These are phyloP conservation scores for Misgurnus anguillicaudatus DNA, from an alignment of 2,113 vertebrate species.

Conservation along the genomic window DNA sequence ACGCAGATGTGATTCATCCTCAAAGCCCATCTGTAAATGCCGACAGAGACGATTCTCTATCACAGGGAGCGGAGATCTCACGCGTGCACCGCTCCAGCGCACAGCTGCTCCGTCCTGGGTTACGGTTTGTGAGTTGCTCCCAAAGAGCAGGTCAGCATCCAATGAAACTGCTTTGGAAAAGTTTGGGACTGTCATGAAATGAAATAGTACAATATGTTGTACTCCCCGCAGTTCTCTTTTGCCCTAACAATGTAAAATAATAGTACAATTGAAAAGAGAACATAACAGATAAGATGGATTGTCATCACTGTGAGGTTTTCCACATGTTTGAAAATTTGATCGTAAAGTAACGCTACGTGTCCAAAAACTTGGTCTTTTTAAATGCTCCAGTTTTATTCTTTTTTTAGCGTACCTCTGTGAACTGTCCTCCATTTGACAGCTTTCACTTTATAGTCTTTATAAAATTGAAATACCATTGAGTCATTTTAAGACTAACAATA, in stretches of 20 bases:
- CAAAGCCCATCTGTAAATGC: slow-evolving; percentile 45
- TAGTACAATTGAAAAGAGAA: not conserved
- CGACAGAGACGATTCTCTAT: slow-evolving; percentile 44
- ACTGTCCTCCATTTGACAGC: not conserved
- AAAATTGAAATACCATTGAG: not conserved
- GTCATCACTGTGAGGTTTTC: not conserved
- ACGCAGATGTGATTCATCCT: slow-evolving; percentile 37
- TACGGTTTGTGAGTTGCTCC: slow-evolving; percentile 41
- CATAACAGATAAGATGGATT: not conserved
- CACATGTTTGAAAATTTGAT: too few species aligned
- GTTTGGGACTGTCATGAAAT: slow-evolving; percentile 19
- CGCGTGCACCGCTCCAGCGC: slow-evolving; percentile 45
- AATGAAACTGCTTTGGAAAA: slow-evolving; percentile 42
- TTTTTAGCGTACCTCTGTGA: not conserved
- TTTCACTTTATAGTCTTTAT: not conserved
- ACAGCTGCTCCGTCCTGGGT: slow-evolving; percentile 62
- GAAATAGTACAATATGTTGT: slow-evolving; percentile 35
- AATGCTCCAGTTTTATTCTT: not conserved
- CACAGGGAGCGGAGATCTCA: slow-evolving; percentile 51
- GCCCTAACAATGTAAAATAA: not conserved
- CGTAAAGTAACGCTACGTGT: slow-evolving; percentile 15
- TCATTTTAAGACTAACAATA: slow-evolving; percentile 24
- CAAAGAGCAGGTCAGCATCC: slow-evolving; percentile 43
- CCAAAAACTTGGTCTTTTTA: slow-evolving; percentile 46
- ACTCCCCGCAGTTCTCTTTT: slow-evolving; percentile 36